A percentile compares a stretch with the other conserved stretches of the same genome.
Conservation (phyloP, 2,888 invertebrate species). For the Lottia scabra region DNA sequence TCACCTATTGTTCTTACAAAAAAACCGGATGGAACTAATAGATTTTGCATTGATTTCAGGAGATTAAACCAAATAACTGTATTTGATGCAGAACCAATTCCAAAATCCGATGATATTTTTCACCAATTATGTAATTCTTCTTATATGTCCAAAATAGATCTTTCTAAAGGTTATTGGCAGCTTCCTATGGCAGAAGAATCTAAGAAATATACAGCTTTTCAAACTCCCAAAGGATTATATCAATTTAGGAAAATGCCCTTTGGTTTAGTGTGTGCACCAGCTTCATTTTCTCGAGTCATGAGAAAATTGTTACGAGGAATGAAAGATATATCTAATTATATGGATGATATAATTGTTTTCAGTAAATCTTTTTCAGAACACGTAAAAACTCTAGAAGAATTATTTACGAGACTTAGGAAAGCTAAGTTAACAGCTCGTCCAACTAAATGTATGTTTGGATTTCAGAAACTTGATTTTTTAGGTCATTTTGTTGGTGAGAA, state of each 20-base stretch:
- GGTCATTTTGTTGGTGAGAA: slow-evolving; percentile 37
- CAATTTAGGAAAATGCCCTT: background rate
- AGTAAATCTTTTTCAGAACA: background rate
- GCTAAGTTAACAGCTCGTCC: background rate
- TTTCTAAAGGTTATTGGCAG: background rate
- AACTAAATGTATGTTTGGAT: background rate
- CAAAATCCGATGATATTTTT: background rate
- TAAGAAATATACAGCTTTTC: background rate
- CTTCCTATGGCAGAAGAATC: background rate
- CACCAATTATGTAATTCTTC: background rate
- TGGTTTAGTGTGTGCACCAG: background rate
- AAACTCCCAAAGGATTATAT: background rate
- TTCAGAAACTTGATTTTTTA: slow-evolving; percentile 10
- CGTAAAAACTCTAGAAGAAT: background rate
- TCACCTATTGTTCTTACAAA: slow-evolving; percentile 33
- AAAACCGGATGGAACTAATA: slow-evolving; percentile 30
- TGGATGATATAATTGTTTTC: background rate
- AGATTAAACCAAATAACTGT: slow-evolving; percentile 32
- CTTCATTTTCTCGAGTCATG: slow-evolving; percentile 18
- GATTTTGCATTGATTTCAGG: slow-evolving; percentile 40
- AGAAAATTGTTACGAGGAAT: slow-evolving; percentile 3
- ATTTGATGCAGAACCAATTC: slow-evolving; percentile 35
- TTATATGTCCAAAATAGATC: background rate
- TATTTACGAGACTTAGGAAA: background rate
- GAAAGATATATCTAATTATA: slow-evolving; percentile 1